Base-by-base conservation (phyloP, 2,797 vertebrate species). In the Antennarius maculatus region DNA sequence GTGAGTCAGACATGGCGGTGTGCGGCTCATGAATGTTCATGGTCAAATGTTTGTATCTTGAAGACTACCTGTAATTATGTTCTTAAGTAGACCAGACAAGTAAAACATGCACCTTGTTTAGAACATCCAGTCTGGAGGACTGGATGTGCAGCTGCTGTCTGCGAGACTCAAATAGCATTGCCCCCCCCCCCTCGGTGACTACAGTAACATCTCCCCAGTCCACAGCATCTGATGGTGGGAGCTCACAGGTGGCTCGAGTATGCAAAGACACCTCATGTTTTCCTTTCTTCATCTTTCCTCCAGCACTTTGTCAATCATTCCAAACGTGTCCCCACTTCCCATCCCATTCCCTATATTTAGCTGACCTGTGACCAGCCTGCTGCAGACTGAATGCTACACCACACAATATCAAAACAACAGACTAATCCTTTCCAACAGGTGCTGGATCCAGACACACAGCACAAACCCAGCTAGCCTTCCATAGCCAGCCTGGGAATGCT, bases 401-500 rank as follows among this genome's bases (percentile, higher is more conserved):
- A 43, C 73, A 66, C 72, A 79, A 66, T 77, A 73, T 82, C 80
- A 71, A 79, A 83, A 85, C 75, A 81, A 59, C 52, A 46, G 16
- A 34, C 64, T 86, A 86, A 87, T 82, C 75, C 84, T 29, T 51
- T 9, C 28, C 84, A 86, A 87, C 83, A 89, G 85, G 87, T 87
- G 87, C 56, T 18, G 16, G 17, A 31, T 41, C 17, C 45, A 56
- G 47, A 55, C 61, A 52, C 48, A 27, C 62, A 42, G 66, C 64
- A 57, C 65, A 59, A 56, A 42, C 65, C 55, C 47, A 18, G 13
- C 37, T n/a, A 11, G 17, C 60, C 64, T 58, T 69, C 70, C 47
- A 54, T 54, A 69, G n/a, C 45, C 46, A 13, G 55, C 28, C 31
- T 3, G 4, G 28, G 63, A 69, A 77, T 39, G 60, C n/a, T 3